Evolutionary conservation across 2,888 invertebrate genomes (phyloP).

Genomic region (Stenolophus ochropezus): DNA sequence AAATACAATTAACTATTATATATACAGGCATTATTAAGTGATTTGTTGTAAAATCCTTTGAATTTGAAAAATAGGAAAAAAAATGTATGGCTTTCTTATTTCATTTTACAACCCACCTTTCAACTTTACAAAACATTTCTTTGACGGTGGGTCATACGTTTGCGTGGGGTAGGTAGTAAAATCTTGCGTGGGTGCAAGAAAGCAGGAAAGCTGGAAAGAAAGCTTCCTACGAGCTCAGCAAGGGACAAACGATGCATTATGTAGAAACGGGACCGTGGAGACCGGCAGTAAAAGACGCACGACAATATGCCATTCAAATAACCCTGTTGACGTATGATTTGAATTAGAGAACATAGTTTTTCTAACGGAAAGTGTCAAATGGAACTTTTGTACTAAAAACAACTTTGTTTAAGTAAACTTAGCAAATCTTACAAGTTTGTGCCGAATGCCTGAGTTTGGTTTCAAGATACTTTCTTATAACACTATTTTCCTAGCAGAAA

Average conservation of each 20-base stretch:
- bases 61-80: no score
- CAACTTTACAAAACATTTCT: background rate
- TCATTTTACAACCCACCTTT: background rate
- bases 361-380: background rate
- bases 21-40: no score
- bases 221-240: background rate
- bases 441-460: no score
- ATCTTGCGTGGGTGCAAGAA: slow-evolving; percentile 19
- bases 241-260: slow-evolving; percentile 26
- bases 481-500: no score
- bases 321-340: slow-evolving; percentile 14
- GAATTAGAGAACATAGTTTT: background rate
- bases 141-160: background rate
- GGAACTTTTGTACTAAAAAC: no score
- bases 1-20: no score
- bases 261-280: slow-evolving; percentile 6
- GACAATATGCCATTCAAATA: slow-evolving; percentile 3
- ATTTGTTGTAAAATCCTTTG: no score
- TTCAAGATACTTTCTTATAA: no score
- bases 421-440: no score
- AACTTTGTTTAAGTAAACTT: no score
- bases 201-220: slow-evolving; percentile 22
- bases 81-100: no score
- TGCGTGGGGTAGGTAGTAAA: background rate
- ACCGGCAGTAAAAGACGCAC: slow-evolving; percentile 8